These are phyloP conservation scores for Rhabditophanes sp. DNA, from an alignment of 2,888 invertebrate species.

Conservation along the genomic window DNA sequence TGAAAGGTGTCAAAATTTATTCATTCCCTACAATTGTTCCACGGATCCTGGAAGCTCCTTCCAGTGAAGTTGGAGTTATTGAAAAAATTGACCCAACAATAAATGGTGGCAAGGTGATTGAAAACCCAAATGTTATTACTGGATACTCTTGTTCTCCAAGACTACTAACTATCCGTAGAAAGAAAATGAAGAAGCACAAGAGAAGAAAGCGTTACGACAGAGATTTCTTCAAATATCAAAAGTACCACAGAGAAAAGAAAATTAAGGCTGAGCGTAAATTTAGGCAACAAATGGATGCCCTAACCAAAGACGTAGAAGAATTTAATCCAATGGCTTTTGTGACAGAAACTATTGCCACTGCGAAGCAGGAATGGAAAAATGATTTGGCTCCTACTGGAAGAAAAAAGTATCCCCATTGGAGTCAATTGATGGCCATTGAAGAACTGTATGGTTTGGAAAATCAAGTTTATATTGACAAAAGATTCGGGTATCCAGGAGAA, in stretches of 20 bases:
- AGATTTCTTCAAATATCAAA: constrained; percentile 37
- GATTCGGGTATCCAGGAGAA: constrained; percentile 26
- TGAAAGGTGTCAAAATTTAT: constrained; percentile 17
- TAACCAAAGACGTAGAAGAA: constrained; percentile 25
- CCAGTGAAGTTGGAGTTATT: constrained; percentile 13
- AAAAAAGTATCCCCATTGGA: constrained; percentile 39
- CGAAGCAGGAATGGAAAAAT: constrained; percentile 30
- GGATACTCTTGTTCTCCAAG: too few species aligned
- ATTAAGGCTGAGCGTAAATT: constrained; percentile 32
- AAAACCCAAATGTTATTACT: constrained; percentile 12
- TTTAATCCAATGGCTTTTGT: constrained; percentile 37
- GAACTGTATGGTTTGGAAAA: constrained; percentile 24
- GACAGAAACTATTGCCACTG: constrained; percentile 25
- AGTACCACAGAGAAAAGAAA: constrained; percentile 35
- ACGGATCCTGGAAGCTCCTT: constrained; percentile 16
- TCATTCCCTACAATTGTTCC: constrained; percentile 24
- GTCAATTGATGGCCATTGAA: constrained; percentile 32
- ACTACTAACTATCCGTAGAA: constrained; percentile 31
- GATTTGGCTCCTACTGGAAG: constrained; percentile 33
- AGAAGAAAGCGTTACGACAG: constrained; percentile 26
- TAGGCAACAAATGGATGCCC: constrained; percentile 27
- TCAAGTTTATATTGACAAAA: constrained; percentile 34
- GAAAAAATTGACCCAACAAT: constrained; percentile 23
- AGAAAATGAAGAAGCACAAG: constrained; percentile 42
- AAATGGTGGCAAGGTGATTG: constrained; percentile 8